Conservation (phyloP, 2,113 vertebrate species). For the Dipodomys spectabilis region DNA sequence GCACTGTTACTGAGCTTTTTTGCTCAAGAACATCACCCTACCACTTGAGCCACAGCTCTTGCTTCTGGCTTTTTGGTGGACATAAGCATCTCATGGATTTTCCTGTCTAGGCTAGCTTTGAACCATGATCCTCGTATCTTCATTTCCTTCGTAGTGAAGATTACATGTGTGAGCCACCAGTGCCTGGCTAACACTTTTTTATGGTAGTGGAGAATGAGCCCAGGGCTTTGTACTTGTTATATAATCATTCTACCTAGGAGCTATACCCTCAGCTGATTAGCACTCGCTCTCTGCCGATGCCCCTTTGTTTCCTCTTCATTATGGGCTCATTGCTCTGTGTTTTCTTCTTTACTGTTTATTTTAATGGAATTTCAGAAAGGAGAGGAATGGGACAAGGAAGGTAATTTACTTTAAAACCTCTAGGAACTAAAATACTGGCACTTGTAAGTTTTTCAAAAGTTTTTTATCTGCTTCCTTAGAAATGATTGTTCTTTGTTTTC, state of each 20-base stretch:
- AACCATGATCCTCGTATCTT: too few relatives aligned
- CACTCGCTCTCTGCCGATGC: neutral
- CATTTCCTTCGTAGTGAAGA: too few relatives aligned
- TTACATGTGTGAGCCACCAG: too few relatives aligned
- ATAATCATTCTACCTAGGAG: neutral
- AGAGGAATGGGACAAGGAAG: conserved; percentile 37
- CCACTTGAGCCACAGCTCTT: too few relatives aligned
- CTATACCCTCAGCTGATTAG: neutral
- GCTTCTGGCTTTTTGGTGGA: too few relatives aligned
- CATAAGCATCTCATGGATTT: too few relatives aligned
- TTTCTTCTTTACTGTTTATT: conserved; percentile 42
- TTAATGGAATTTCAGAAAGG: conserved; percentile 32
- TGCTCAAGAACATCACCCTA: too few relatives aligned
- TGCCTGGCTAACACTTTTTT: neutral
- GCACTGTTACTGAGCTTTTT: too few relatives aligned
- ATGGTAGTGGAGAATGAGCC: neutral
- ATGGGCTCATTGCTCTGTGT: neutral
- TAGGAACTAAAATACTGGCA: conserved; percentile 34
- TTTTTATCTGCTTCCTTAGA: neutral
- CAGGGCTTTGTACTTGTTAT: neutral
- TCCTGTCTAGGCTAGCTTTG: too few relatives aligned
- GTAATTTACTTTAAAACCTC: conserved; percentile 39
- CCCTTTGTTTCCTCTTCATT: conserved; percentile 18
- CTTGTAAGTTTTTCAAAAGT: conserved; percentile 43
- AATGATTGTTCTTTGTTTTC: neutral